A percentile compares a stretch with the other conserved stretches of the same genome.
These are phyloP conservation scores for Chymomyza amoena DNA, from an alignment of 2,888 invertebrate genomes.

Conservation along the genomic window DNA sequence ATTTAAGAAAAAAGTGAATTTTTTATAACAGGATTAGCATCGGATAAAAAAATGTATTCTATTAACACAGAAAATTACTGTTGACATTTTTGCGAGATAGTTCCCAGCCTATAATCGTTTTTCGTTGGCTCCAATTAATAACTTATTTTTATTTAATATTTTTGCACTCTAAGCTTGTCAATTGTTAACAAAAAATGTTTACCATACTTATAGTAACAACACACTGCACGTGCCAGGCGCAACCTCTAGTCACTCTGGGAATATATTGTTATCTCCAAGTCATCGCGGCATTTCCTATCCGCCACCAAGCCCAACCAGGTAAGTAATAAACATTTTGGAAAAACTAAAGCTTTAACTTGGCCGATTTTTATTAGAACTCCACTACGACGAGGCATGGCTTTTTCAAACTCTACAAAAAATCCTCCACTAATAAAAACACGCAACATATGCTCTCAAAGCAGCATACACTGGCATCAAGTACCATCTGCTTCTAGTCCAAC, in stretches of 20 bases:
- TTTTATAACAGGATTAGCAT: too few relatives aligned
- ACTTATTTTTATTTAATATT: too few relatives aligned
- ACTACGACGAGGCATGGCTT: slow-evolving; percentile 83
- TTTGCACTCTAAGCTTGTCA: slow-evolving; percentile 1
- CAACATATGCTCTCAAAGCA: slow-evolving; percentile 83
- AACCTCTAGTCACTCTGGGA: slow-evolving; percentile 78
- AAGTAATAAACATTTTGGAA: slow-evolving; percentile 43
- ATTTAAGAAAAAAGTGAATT: too few relatives aligned
- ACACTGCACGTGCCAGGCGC: slow-evolving; percentile 81
- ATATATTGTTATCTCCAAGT: slow-evolving; percentile 81
- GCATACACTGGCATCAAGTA: slow-evolving; percentile 78
- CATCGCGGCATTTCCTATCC: slow-evolving; percentile 89
- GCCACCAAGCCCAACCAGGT: slow-evolving; percentile 86
- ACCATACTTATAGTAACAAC: slow-evolving; percentile 80
- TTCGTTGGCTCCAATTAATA: too few relatives aligned
- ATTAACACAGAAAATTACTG: too few relatives aligned
- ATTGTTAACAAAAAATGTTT: slow-evolving; percentile 74
- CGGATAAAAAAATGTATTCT: too few relatives aligned
- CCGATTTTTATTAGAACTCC: slow-evolving; percentile 80
- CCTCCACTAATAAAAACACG: slow-evolving; percentile 90
- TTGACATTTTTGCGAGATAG: too few relatives aligned
- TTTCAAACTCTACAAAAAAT: slow-evolving; percentile 87
- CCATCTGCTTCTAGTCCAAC: slow-evolving; percentile 74
- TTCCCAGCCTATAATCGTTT: too few relatives aligned
- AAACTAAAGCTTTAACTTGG: background rate